A percentile compares a stretch with the other conserved stretches of the same genome.
Conservation (phyloP, 2,113 vertebrate species). For the Pelusios castaneus region DNA sequence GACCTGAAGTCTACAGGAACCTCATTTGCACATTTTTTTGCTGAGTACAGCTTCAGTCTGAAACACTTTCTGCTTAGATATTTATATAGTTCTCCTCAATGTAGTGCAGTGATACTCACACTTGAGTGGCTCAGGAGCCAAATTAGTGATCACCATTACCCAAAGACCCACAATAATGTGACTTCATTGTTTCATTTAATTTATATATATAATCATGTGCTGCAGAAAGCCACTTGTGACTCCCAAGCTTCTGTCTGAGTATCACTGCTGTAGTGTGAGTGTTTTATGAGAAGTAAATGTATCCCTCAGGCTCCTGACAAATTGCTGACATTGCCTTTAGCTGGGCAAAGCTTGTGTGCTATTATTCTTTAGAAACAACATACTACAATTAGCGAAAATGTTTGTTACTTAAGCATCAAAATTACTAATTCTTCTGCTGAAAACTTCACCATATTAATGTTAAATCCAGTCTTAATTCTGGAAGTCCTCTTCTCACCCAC, state of each 20-base stretch:
- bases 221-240: too few relatives aligned
- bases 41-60: not conserved
- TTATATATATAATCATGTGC: too few relatives aligned
- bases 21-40: fast-evolving
- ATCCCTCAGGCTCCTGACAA: not conserved
- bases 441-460: not conserved
- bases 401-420: not conserved
- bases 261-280: not conserved
- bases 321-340: not conserved
- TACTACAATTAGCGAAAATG: not conserved
- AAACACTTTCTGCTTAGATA: not conserved
- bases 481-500: not conserved
- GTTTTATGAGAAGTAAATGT: not conserved
- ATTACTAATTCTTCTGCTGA: not conserved
- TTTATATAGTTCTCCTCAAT: not conserved
- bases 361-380: not conserved
- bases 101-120: not conserved
- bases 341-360: not conserved
- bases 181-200: too few relatives aligned
- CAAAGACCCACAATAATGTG: too few relatives aligned
- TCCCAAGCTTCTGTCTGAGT: too few relatives aligned
- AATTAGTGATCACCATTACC: too few relatives aligned
- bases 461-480: not conserved
- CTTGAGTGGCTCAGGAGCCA: too few relatives aligned
- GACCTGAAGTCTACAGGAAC: not conserved